Evolutionary conservation across 2,888 invertebrate genomes (phyloP).

Genomic region (Torymus texanus): DNA sequence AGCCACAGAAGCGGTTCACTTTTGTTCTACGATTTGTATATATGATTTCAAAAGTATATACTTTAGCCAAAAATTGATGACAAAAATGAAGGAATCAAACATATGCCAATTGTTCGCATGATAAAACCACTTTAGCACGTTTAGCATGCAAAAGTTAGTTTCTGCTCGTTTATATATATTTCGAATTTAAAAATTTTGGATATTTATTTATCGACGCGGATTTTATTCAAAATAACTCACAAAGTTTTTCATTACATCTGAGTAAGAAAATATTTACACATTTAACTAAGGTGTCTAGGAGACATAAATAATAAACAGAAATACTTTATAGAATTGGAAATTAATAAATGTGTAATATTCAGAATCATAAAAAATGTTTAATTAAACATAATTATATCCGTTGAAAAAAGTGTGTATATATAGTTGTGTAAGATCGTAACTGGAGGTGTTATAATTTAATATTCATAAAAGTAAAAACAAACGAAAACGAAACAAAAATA

Average conservation of each 20-base stretch:
- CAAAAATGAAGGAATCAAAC: conserved; percentile 9
- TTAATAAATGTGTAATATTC: neutral
- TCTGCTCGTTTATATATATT: neutral
- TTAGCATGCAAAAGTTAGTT: conserved; percentile 42
- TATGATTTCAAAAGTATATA: conserved; percentile 1
- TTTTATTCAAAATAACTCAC: neutral
- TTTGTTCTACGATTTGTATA: neutral
- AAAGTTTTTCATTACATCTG: too few relatives aligned
- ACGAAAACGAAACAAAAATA: conserved; percentile 32
- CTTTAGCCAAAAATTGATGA: neutral
- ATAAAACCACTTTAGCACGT: conserved; percentile 28
- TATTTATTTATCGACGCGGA: neutral
- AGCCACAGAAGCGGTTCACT: conserved; percentile 38
- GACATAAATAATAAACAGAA: too few relatives aligned
- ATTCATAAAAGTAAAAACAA: conserved; percentile 25
- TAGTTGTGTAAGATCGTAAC: conserved; percentile 27
- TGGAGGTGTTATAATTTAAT: conserved; percentile 32
- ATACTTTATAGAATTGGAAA: too few relatives aligned
- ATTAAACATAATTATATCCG: too few relatives aligned
- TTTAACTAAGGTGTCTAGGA: too few relatives aligned
- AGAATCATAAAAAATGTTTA: too few relatives aligned
- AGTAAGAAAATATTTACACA: too few relatives aligned
- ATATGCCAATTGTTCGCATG: conserved; percentile 7
- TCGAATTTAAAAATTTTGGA: neutral
- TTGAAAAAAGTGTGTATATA: conserved; percentile 21